Evolutionary conservation across 2,888 invertebrate species (phyloP).

Genomic region (Hesperia comma): DNA sequence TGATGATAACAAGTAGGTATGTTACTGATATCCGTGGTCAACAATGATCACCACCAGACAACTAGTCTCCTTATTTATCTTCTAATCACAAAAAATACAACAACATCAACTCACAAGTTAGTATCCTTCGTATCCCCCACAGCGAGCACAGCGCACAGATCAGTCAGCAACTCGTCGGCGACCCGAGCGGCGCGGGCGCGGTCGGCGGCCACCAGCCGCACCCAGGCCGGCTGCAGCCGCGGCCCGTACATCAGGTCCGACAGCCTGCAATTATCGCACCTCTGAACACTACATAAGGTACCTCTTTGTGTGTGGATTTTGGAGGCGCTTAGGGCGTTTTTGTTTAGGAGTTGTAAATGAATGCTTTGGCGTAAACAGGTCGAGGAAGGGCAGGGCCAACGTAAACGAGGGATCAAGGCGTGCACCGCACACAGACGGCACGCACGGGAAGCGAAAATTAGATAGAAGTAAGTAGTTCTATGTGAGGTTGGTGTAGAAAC

Average conservation of each 20-base stretch:
- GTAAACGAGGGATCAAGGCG: too few species aligned
- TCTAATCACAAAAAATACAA: not conserved
- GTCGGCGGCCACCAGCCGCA: constrained; percentile 77
- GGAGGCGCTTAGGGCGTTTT: too few species aligned
- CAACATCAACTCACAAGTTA: constrained; percentile 90
- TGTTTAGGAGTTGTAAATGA: too few species aligned
- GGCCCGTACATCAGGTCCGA: constrained; percentile 88
- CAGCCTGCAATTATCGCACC: constrained; percentile 70
- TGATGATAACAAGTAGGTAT: too few species aligned
- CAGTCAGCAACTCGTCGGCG: constrained; percentile 65
- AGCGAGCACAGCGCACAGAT: constrained; percentile 87
- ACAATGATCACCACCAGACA: too few species aligned
- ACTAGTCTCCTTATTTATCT: not conserved
- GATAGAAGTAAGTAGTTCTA: too few species aligned
- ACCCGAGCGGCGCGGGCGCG: constrained; percentile 55
- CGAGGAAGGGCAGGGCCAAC: too few species aligned
- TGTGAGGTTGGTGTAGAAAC: too few species aligned
- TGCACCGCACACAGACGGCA: too few species aligned
- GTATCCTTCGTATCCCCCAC: constrained; percentile 92
- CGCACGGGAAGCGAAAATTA: too few species aligned
- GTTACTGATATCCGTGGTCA: too few species aligned
- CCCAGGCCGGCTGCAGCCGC: constrained; percentile 87
- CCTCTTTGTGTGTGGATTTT: not conserved
- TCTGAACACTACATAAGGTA: constrained; percentile 14
- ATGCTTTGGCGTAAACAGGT: too few species aligned